Evolutionary conservation across 2,797 vertebrate species (phyloP).

Genomic region (Sternotherus odoratus): DNA sequence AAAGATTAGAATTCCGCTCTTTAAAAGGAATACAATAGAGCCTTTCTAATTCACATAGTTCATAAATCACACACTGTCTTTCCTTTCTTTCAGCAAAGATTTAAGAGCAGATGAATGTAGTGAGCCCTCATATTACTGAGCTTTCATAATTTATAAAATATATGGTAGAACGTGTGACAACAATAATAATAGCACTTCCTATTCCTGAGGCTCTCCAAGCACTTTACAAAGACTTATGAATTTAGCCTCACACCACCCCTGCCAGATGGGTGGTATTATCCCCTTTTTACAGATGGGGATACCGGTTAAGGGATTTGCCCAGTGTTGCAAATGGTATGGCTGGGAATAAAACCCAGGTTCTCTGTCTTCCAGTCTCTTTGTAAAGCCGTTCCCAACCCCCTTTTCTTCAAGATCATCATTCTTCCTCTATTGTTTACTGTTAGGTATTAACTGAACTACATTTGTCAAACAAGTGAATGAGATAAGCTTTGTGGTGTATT

Average conservation of each 20-base stretch:
- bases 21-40: constrained; percentile 36
- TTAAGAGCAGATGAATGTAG: constrained; percentile 34
- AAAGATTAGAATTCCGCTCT: neutral
- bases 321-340: too few relatives aligned
- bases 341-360: too few relatives aligned
- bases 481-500: too few relatives aligned
- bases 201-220: neutral
- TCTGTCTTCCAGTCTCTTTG: too few relatives aligned
- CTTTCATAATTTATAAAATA: neutral
- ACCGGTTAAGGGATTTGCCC: constrained; percentile 3
- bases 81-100: constrained; percentile 45
- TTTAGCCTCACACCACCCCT: neutral
- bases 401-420: too few relatives aligned
- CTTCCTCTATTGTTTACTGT: too few relatives aligned
- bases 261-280: neutral
- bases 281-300: neutral
- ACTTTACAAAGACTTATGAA: neutral
- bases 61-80: constrained; percentile 42
- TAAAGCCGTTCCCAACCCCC: too few relatives aligned
- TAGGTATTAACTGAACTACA: too few relatives aligned
- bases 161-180: neutral
- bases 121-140: neutral
- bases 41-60: constrained; percentile 59
- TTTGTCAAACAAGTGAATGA: too few relatives aligned
- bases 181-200: constrained; percentile 3